Conservation (phyloP, 2,888 invertebrate genomes). For the Dryobota labecula region DNA sequence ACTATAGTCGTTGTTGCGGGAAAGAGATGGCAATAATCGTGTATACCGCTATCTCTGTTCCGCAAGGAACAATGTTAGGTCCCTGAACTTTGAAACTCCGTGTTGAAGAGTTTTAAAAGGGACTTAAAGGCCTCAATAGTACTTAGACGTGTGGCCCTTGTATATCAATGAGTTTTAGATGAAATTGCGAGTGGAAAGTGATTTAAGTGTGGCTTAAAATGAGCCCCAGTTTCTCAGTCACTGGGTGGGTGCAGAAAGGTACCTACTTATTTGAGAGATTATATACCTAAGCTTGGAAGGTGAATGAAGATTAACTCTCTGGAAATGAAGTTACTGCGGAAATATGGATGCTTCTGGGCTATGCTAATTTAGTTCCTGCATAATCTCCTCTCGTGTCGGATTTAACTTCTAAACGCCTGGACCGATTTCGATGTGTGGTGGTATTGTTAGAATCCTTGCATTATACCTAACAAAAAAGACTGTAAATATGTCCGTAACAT, state of each 20-base stretch:
- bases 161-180: constrained; percentile 43
- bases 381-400: constrained; percentile 5
- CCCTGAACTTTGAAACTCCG: constrained; percentile 47
- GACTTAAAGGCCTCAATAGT: constrained; percentile 42
- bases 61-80: constrained; percentile 41
- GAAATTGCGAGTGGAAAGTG: constrained; percentile 30
- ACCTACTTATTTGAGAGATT: constrained; percentile 42
- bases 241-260: background rate
- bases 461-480: background rate
- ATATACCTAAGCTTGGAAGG: constrained; percentile 15
- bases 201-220: constrained; percentile 38
- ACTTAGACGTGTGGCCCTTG: constrained; percentile 44
- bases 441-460: background rate
- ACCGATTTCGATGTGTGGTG: background rate
- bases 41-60: constrained; percentile 20
- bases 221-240: constrained; percentile 23
- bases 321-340: constrained; percentile 6
- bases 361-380: constrained; percentile 16
- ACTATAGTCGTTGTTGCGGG: constrained; percentile 35
- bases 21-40: constrained; percentile 15
- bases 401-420: background rate
- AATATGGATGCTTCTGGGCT: constrained; percentile 23
- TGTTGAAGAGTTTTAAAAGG: constrained; percentile 56
- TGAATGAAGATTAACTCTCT: background rate
- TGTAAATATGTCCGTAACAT: background rate